A percentile compares a stretch with the other conserved stretches of the same genome.
Conservation (phyloP, 2,888 invertebrate genomes). For the Zelleria hepariella region DNA sequence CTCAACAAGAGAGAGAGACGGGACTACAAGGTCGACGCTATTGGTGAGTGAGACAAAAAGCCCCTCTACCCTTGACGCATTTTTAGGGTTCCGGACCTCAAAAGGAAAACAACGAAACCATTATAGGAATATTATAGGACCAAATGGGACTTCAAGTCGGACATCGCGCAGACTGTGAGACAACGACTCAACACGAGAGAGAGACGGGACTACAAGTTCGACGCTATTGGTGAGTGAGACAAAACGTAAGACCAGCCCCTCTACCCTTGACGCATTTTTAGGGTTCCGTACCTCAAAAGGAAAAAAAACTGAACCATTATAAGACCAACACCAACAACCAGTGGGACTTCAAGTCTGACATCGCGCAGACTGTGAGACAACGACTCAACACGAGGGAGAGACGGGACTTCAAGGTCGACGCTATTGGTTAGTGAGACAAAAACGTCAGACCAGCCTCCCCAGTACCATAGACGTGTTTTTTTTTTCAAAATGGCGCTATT, state of each 20-base stretch:
- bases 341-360: slow-evolving; percentile 80
- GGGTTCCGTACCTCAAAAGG: too few species aligned
- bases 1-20: slow-evolving; percentile 72
- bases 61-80: too few species aligned
- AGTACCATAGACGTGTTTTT: too few species aligned
- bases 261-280: too few species aligned
- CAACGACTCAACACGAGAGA: slow-evolving; percentile 71
- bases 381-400: slow-evolving; percentile 73
- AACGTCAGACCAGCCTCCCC: too few species aligned
- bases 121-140: too few species aligned
- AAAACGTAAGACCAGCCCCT: too few species aligned
- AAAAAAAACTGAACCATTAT: too few species aligned
- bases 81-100: too few species aligned
- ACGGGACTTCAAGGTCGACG: slow-evolving; percentile 72
- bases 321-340: slow-evolving; percentile 86
- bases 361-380: slow-evolving; percentile 58
- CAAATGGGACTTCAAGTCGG: slow-evolving; percentile 82
- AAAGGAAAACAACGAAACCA: too few species aligned
- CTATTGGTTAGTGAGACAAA: slow-evolving; percentile 35
- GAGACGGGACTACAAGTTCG: slow-evolving; percentile 69
- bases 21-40: slow-evolving; percentile 73
- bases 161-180: slow-evolving; percentile 62
- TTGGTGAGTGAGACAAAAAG: slow-evolving; percentile 26
- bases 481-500: too few species aligned
- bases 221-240: slow-evolving; percentile 52